A percentile compares a stretch with the other conserved stretches of the same genome.
phyloP scores from a whole-genome alignment of 2,113 vertebrate genomes.

The Myrmecophaga tridactyla region DNA sequence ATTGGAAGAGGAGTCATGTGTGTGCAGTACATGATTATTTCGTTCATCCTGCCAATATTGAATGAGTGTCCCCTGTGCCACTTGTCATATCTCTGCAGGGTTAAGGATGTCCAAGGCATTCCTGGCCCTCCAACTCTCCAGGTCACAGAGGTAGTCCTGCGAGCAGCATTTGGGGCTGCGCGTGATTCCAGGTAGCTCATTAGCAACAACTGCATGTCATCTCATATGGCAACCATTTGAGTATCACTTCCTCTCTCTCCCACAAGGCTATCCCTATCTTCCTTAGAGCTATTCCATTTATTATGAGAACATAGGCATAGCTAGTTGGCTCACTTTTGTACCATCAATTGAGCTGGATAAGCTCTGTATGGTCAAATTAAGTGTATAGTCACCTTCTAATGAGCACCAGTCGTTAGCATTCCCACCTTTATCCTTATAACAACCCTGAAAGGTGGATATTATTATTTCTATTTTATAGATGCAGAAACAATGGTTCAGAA shows the following conservation, averaged over 20 bases:
- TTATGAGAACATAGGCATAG: background rate
- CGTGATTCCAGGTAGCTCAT: background rate
- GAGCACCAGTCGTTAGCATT: background rate
- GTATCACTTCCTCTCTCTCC: background rate
- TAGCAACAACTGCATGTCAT: background rate
- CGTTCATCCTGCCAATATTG: background rate
- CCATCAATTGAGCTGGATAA: background rate
- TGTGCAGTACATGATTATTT: background rate
- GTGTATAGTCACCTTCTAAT: background rate
- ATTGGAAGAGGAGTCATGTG: background rate
- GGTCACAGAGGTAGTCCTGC: background rate
- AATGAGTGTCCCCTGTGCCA: too few relatives aligned
- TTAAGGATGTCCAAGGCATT: background rate
- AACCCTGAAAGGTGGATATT: background rate
- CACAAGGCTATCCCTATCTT: background rate
- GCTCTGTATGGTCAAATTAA: background rate
- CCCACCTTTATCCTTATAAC: background rate
- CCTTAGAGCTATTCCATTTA: background rate
- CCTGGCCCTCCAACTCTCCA: background rate
- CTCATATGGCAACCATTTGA: background rate
- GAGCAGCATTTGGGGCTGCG: background rate
- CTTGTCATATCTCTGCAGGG: background rate
- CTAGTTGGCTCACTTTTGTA: background rate
- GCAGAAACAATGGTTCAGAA: background rate
- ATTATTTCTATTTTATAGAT: background rate